Evolutionary conservation across 2,888 invertebrate genomes (phyloP), one percentile per base, ranked within the genome.

Genomic region (Asteroscopus sphinx): DNA sequence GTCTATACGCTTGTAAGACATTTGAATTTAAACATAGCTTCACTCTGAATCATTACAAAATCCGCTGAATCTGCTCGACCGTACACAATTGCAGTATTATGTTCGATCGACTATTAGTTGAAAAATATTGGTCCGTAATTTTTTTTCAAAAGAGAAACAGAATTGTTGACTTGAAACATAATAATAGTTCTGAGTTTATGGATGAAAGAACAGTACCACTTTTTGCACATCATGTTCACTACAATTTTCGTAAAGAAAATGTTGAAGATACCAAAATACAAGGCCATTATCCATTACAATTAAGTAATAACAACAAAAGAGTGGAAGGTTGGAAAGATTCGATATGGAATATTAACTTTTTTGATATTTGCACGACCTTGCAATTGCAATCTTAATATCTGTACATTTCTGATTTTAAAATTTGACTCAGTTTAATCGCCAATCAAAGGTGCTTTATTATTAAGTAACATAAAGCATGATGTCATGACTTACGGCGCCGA

Each of bases 1-100:
- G 7, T 44, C n/a, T n/a, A 12, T 17, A 39, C 12, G 25, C 16
- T 39, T 40, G 25, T 35, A 40, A 40, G 35, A 32, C 25, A 36
- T 58, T 40, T 42, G 25, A 39, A 40, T 32, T 35, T 25, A 3
- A 46, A 26, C 13, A 13, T 32, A 13, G 21, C 42, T 30, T 4
- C 30, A 35, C 37, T n/a, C n/a, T 30, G 37, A 60, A 42, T 49
- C 54, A 46, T 51, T 36, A 42, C 39, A 21, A 44, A 55, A 51
- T 47, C 36, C 42, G 42, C 52, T 44, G 42, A 33, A 47, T 47
- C 21, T 39, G 51, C 26, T 61, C 47, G 28, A 52, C 35, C 51
- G 51, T 61, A 8, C 33, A 9, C 26, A 61, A 52, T 55, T 44
- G 54, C 47, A 21, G 13, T 46, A 16, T 51, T 41, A 35, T 16